A percentile compares a stretch with the other conserved stretches of the same genome.
Evolutionary conservation across 2,113 vertebrate genomes (phyloP).

Genomic region (Acrocephalus kingi): DNA sequence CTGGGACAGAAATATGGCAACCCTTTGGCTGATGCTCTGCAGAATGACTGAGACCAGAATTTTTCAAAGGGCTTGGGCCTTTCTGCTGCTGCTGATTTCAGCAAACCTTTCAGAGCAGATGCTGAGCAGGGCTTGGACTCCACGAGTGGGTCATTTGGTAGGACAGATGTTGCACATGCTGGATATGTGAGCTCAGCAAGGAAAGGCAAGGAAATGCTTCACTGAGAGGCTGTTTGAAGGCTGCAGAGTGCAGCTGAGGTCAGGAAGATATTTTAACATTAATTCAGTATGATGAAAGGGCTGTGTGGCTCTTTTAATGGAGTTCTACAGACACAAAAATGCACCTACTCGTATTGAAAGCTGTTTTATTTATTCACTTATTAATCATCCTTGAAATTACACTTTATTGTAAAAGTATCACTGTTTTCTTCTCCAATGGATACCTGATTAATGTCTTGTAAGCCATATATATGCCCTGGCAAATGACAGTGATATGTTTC

Average conservation of each 20-base stretch:
- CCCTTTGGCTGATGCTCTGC: background rate
- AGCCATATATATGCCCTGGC: background rate
- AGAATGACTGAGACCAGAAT: background rate
- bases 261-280: background rate
- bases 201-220: background rate
- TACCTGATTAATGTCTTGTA: slow-evolving; percentile 21
- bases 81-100: background rate
- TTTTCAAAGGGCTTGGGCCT: slow-evolving; percentile 1
- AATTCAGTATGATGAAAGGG: background rate
- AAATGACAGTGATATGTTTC: background rate
- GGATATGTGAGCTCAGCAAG: background rate
- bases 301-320: background rate
- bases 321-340: background rate
- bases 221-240: background rate
- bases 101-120: background rate
- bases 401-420: slow-evolving; percentile 16
- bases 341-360: background rate
- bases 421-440: slow-evolving; percentile 15
- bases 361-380: slow-evolving; percentile 39
- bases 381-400: slow-evolving; percentile 42
- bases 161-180: slow-evolving; percentile 4
- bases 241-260: background rate
- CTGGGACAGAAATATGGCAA: slow-evolving; percentile 28
- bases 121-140: background rate
- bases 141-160: background rate